Percentiles rank a stretch among this genome's conserved stretches.
phyloP scores from a whole-genome alignment of 2,797 vertebrate genomes.

The Leptodactylus fallax region DNA sequence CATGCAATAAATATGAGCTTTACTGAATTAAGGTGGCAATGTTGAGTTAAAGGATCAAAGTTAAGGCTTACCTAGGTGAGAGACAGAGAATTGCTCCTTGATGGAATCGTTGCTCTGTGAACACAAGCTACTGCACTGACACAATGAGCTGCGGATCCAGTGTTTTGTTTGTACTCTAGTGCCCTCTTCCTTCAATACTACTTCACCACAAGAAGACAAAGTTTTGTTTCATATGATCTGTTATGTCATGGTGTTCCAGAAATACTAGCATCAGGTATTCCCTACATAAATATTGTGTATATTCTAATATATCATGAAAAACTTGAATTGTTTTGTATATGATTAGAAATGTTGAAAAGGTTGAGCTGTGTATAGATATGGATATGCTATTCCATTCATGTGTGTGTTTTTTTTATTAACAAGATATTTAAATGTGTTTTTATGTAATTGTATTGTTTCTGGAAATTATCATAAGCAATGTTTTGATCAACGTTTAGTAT shows the following conservation, averaged over 20 bases:
- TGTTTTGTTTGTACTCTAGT: conserved; percentile 81
- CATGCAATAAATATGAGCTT: neutral
- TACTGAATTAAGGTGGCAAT: neutral
- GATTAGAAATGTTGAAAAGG: neutral
- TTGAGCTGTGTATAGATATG: neutral
- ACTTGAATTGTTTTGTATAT: neutral
- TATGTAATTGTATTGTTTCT: neutral
- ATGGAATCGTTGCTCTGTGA: conserved; percentile 75
- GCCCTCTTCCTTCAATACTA: conserved; percentile 87
- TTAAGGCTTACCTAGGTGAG: conserved; percentile 81
- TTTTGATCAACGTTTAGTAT: neutral
- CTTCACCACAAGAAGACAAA: conserved; percentile 84
- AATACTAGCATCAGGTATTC: neutral
- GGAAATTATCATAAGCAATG: neutral
- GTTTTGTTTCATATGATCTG: conserved; percentile 80
- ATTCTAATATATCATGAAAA: neutral
- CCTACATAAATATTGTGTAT: neutral
- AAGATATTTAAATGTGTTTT: neutral
- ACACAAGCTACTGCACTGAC: conserved; percentile 78
- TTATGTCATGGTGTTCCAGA: neutral
- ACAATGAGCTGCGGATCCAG: conserved; percentile 67
- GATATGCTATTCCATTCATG: neutral
- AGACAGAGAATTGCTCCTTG: conserved; percentile 74
- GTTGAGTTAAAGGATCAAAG: conserved; percentile 53
- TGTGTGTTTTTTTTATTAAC: neutral